Conservation (phyloP, 2,888 invertebrate species). For the Trilocha varians region DNA sequence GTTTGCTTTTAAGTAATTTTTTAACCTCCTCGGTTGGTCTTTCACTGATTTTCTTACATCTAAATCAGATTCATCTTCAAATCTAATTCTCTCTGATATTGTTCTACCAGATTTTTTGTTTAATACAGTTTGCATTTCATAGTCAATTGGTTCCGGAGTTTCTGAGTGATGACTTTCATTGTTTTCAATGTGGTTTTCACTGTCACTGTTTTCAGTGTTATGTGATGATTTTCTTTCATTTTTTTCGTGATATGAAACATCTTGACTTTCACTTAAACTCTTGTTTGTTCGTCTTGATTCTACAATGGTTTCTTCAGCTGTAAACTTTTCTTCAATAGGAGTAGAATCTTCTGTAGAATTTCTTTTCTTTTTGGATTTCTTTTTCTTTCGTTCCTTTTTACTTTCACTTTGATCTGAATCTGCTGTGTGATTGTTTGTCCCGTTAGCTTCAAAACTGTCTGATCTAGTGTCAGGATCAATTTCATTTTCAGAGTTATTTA, state of each 20-base stretch:
- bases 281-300: neutral
- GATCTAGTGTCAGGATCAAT: conserved; percentile 8
- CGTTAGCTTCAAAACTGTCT: conserved; percentile 4
- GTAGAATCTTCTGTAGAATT: conserved; percentile 10
- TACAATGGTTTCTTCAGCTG: conserved; percentile 18
- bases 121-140: conserved; percentile 1
- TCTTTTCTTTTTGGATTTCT: conserved; percentile 20
- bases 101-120: conserved; percentile 13
- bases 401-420: conserved; percentile 9
- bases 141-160: neutral
- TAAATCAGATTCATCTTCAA: conserved; percentile 36
- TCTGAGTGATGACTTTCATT: neutral
- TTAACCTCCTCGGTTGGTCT: conserved; percentile 21
- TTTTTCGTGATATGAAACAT: conserved; percentile 2
- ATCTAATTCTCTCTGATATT: conserved; percentile 40
- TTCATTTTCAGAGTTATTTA: conserved; percentile 10
- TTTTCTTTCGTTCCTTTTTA: conserved; percentile 23
- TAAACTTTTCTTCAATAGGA: conserved; percentile 15
- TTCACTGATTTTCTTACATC: conserved; percentile 7
- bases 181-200: neutral
- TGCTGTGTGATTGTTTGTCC: conserved; percentile 3
- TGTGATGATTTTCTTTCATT: conserved; percentile 6
- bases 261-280: neutral
- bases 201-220: neutral
- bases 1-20: conserved; percentile 30